Conservation (phyloP, 2,113 vertebrate species). For the Cairina moschata region DNA sequence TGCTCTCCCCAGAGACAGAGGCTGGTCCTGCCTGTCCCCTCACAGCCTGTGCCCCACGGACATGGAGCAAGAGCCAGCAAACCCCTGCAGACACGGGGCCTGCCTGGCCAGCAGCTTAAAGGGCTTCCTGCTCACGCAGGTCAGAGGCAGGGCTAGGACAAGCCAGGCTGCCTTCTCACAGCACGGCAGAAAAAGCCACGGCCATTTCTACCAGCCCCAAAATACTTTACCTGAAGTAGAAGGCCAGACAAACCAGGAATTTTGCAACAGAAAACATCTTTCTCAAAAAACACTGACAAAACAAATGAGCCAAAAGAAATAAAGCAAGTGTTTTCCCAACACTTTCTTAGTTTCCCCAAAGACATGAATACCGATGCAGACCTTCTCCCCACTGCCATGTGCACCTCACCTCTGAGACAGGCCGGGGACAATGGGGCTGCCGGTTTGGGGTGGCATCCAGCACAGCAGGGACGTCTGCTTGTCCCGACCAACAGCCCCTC, state of each 20-base stretch:
- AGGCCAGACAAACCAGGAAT: neutral
- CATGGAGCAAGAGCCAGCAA: neutral
- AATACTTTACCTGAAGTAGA: neutral
- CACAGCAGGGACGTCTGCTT: neutral
- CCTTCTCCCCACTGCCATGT: neutral
- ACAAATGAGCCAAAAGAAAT: too few relatives aligned
- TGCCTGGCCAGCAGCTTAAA: neutral
- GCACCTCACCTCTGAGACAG: neutral
- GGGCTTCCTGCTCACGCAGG: neutral
- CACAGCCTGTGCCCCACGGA: neutral
- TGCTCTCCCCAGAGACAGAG: neutral
- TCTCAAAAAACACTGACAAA: too few relatives aligned
- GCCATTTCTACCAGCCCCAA: neutral
- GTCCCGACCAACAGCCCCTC: neutral
- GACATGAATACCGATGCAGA: neutral
- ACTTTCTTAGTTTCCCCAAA: neutral
- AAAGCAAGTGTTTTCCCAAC: neutral
- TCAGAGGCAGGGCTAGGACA: neutral
- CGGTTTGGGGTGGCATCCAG: neutral
- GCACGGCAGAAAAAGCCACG: neutral
- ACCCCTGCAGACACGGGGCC: neutral
- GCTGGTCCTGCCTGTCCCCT: neutral
- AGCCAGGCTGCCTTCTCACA: neutral
- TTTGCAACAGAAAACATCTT: neutral
- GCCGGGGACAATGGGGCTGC: neutral